Base-by-base conservation (phyloP, 2,113 vertebrate species). In the Pteruthius melanotis region DNA sequence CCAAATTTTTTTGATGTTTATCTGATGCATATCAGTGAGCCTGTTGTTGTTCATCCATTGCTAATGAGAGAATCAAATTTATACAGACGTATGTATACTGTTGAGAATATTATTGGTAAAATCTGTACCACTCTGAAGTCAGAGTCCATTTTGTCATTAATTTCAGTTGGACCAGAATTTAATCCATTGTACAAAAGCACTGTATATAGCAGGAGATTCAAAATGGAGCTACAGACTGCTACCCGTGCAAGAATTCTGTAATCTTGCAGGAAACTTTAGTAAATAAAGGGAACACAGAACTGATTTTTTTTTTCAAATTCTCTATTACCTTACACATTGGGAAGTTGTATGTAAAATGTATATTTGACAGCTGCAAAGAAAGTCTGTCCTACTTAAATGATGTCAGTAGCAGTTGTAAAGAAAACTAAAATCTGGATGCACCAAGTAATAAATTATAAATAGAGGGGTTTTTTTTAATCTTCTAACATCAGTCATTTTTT, bases 21-120 rank as follows among this genome's bases (percentile, higher is more conserved):
- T 91, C 35, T 83, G 66, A 85, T 87, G 27, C 40, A 76, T 35
- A 79, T 82, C 81, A 69, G 45, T 42, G 23, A 94, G 15, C 5
- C 28, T 70, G 71, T 49, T 26, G 35, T 61, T 45, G 26, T 63
- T 90, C 50, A 96, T 80, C 84, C 75, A 59, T 56, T 82, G 69
- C 44, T 95, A 83, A 96, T 80, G 63, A 94, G 39, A 91, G 45
- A 83, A 94, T 74, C 57, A 65, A 82, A 87, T 83, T 61, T 72
- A 39, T 27, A 4, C 16, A 59, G 44, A 15, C 44, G 13, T 30
- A 44, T 81, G 9, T 74, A n/a, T 74, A 42, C 59, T 65, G 8
- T 42, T 76, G 70, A 87, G 61, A 89, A 65, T 87, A 79, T 56
- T 60, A 72, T n/a, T 74, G 70, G 45, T 42, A 74, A 95, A 91